Conservation (phyloP, 1,140 invertebrate genomes). For the Platyura marginata region DNA sequence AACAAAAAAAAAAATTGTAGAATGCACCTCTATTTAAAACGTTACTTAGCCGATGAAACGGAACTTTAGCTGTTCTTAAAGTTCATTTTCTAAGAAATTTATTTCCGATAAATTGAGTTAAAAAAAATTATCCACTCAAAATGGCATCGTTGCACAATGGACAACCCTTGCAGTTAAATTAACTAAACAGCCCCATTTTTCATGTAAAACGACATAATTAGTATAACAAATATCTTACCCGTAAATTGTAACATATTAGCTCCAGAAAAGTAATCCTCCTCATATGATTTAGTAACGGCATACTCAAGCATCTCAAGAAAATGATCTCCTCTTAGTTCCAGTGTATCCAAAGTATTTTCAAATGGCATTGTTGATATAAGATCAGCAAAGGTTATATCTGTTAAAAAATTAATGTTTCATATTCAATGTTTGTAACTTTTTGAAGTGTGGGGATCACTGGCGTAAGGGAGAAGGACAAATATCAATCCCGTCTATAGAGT, state of each 20-base stretch:
- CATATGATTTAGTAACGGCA: slow-evolving; percentile 24
- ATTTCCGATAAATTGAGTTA: slow-evolving; percentile 3
- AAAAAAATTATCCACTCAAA: not conserved
- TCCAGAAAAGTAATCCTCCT: slow-evolving; percentile 24
- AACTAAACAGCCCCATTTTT: no score
- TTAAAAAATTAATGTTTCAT: slow-evolving; percentile 6
- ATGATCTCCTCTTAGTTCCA: slow-evolving; percentile 39
- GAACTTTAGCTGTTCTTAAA: no score
- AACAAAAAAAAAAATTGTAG: no score
- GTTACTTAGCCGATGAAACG: no score
- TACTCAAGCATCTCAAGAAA: slow-evolving; percentile 40
- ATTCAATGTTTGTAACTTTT: not conserved
- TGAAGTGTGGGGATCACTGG: no score
- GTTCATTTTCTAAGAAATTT: no score
- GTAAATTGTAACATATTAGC: slow-evolving; percentile 38
- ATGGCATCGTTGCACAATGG: no score
- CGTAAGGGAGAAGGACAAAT: no score
- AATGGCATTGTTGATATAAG: slow-evolving; percentile 48
- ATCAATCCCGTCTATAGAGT: no score
- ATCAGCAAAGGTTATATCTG: slow-evolving; percentile 43
- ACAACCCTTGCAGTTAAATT: no score
- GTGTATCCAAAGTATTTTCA: slow-evolving; percentile 44
- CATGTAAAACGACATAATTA: no score
- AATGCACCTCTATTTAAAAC: no score
- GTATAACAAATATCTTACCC: slow-evolving; percentile 10